Base-by-base conservation (phyloP, 2,888 invertebrate genomes). In the Azorinus chamasolen region DNA sequence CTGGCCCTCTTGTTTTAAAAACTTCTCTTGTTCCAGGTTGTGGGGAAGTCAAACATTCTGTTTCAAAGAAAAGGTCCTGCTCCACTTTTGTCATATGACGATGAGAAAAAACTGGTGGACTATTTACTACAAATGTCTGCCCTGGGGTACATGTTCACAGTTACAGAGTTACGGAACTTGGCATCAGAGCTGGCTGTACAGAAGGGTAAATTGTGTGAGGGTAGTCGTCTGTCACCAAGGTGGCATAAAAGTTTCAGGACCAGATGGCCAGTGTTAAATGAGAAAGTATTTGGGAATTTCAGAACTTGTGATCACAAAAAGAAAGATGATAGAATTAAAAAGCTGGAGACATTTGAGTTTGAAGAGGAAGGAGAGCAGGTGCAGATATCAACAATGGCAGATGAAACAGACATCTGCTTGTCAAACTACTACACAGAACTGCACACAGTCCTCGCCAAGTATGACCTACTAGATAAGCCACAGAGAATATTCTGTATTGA, bases 221-320 rank as follows among this genome's bases (percentile, higher is more conserved):
- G 74, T 2, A 66, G 62, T 18, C 57, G 68, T 10, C 51, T 80
- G 51, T 76, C 76, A 24, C 76, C 76, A 3, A 58, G 76, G 27
- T 80, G 80, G 80, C 80, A 80, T 27, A 80, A 80, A 50, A 70
- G 76, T 48, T 80, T 80, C 51, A 51, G 80, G 24, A 75, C 75
- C 18, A 53, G 80, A 57, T 80, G 80, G 80, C 80, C 80, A 10
- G 61, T 80, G 18, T 53, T 80, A 39, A 78, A 78, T 57, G 80
- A 80, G 46, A 80, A 80, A 59, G 76, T 80, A 6, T 80, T 80
- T 58, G 80, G 80, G 6, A 63, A 68, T 45, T 71, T 73, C 45
- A 55, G 73, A 4, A 80, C 80, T 10, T 71, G 70, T 50, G 70
- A 72, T 20, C 59, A 70, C 25, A 73, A 63, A 12, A 71, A 72